A percentile compares a stretch with the other conserved stretches of the same genome.
Conservation (phyloP, 2,888 invertebrate genomes). For the Sialis lutaria region DNA sequence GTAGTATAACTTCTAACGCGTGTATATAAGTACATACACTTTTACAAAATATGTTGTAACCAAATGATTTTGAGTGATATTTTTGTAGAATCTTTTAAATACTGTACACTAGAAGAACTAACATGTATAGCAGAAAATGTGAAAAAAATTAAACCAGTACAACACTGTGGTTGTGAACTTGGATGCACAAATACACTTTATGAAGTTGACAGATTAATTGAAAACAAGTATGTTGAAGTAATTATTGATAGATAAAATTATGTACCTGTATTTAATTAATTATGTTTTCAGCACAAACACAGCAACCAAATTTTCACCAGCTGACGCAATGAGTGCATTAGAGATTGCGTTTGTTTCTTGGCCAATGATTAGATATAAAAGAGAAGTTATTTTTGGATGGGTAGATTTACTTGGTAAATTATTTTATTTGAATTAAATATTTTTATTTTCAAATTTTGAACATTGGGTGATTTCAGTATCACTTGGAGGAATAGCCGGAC, state of each 20-base stretch:
- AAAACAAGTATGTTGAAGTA: slow-evolving; percentile 30
- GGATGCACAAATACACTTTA: slow-evolving; percentile 61
- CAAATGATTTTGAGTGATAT: background rate
- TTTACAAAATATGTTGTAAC: no score
- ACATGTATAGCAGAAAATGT: slow-evolving; percentile 36
- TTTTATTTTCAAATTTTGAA: background rate
- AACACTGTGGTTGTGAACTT: slow-evolving; percentile 48
- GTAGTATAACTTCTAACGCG: no score
- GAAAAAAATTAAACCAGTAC: slow-evolving; percentile 35
- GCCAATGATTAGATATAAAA: slow-evolving; percentile 61
- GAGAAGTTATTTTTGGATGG: slow-evolving; percentile 71
- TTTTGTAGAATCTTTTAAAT: slow-evolving; percentile 30
- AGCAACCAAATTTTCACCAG: no score
- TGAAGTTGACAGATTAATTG: slow-evolving; percentile 53
- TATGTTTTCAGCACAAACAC: no score
- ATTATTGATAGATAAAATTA: background rate
- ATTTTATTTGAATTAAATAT: slow-evolving; percentile 7
- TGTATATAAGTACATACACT: no score
- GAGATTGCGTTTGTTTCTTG: slow-evolving; percentile 57
- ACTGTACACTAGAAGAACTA: slow-evolving; percentile 40
- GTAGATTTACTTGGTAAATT: slow-evolving; percentile 55
- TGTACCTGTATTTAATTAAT: no score
- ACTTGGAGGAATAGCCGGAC: slow-evolving; percentile 44
- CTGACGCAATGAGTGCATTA: slow-evolving; percentile 13
- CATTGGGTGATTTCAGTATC: slow-evolving; percentile 29